Percentiles rank a stretch among this genome's conserved stretches.
These are phyloP conservation scores for Lasioglossum oenotherae DNA, from an alignment of 2,888 invertebrate species.

Conservation along the genomic window DNA sequence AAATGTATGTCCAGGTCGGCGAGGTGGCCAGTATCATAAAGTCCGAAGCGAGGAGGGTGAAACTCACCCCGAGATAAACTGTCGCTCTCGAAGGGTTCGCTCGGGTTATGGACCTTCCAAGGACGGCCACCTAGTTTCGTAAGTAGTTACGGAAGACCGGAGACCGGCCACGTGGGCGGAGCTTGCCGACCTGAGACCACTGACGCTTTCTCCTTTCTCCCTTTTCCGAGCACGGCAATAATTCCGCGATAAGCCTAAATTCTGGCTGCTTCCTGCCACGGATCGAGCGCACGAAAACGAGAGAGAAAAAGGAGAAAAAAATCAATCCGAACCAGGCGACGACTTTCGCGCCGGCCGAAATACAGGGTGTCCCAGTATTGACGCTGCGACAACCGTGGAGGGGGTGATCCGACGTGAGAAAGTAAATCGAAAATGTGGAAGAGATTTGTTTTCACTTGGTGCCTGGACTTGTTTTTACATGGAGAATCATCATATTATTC, in stretches of 20 bases:
- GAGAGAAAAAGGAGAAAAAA: not conserved
- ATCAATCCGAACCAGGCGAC: constrained; percentile 29
- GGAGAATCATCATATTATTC: not conserved
- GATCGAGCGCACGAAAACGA: not conserved
- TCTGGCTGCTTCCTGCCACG: not conserved
- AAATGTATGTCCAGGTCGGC: not conserved
- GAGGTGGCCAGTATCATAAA: not conserved
- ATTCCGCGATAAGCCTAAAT: constrained; percentile 11
- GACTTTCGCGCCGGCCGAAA: constrained; percentile 16
- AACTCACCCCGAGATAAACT: not conserved
- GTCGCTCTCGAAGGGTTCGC: not conserved
- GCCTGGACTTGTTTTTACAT: not conserved
- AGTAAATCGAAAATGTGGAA: not conserved
- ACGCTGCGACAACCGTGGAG: not conserved
- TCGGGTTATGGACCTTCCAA: not conserved
- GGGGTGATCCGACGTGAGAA: not conserved
- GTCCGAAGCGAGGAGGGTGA: not conserved
- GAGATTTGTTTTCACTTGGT: not conserved
- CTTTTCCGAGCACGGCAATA: constrained; percentile 33
- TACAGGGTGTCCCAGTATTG: not conserved
- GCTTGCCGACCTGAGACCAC: constrained; percentile 74
- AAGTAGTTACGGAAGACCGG: constrained; percentile 70
- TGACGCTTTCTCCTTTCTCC: constrained; percentile 62
- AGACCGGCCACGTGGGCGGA: constrained; percentile 65
- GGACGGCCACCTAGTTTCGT: constrained; percentile 26